Percentiles rank a stretch among this genome's conserved stretches.
phyloP scores from a whole-genome alignment of 2,797 vertebrate genomes.

The Choloepus didactylus region DNA sequence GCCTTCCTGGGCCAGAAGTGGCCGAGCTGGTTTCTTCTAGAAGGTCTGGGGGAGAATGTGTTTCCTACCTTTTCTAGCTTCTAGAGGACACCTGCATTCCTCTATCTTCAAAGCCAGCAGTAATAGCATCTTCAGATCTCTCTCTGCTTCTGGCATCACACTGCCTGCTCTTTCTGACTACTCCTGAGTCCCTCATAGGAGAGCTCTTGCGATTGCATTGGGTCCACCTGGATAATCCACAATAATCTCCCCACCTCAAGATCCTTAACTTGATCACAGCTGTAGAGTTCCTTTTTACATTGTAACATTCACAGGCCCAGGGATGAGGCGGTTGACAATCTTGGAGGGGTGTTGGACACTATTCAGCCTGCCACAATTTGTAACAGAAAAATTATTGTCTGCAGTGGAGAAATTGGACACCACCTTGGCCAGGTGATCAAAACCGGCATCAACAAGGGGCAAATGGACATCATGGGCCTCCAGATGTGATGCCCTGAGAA shows the following conservation, averaged over 20 bases:
- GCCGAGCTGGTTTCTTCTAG: constrained; percentile 9
- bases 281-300: not conserved
- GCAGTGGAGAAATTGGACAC: not conserved
- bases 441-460: not conserved
- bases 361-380: not conserved
- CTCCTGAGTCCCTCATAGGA: not conserved
- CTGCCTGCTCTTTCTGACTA: not conserved
- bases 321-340: not conserved
- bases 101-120: not conserved
- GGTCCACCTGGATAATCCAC: not conserved
- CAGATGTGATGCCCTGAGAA: not conserved
- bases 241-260: not conserved
- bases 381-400: not conserved
- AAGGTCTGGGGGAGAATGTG: not conserved
- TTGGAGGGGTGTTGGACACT: not conserved
- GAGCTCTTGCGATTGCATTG: not conserved
- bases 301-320: not conserved
- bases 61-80: not conserved
- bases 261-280: not conserved
- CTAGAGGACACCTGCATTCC: not conserved
- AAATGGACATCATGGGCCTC: not conserved
- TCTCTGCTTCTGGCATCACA: not conserved
- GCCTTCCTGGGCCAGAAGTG: not conserved
- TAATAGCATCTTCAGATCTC: not conserved
- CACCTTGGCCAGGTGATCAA: not conserved